phyloP scores from a whole-genome alignment of 2,113 vertebrate species.

The Notechis scutatus region DNA sequence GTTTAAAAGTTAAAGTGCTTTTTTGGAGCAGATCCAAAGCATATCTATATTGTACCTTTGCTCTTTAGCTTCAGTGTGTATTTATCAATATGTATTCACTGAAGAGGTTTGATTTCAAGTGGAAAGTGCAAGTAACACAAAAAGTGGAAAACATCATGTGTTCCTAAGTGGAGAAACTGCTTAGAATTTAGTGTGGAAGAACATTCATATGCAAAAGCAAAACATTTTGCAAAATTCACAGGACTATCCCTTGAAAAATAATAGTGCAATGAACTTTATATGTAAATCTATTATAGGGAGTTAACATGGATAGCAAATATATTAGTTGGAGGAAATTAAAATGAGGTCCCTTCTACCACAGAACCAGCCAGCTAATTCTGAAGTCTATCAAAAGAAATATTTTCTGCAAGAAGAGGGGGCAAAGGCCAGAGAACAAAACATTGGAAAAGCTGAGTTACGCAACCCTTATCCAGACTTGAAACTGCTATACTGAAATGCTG shows the following conservation, averaged over 20 bases:
- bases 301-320: neutral
- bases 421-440: neutral
- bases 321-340: neutral
- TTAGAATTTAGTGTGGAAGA: neutral
- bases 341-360: neutral
- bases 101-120: neutral
- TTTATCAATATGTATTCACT: neutral
- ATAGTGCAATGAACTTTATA: neutral
- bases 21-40: slow-evolving; percentile 6
- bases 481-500: neutral
- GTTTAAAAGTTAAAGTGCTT: slow-evolving; percentile 8
- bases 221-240: neutral
- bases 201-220: neutral
- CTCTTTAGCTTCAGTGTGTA: slow-evolving; percentile 8
- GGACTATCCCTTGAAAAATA: neutral
- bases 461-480: neutral
- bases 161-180: neutral
- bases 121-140: neutral
- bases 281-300: neutral
- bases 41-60: neutral
- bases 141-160: neutral
- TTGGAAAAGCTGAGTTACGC: neutral
- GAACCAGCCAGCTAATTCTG: neutral
- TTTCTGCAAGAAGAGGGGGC: neutral
- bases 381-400: neutral